Evolutionary conservation across 2,888 invertebrate species (phyloP).

Genomic region (Limenitis camilla): DNA sequence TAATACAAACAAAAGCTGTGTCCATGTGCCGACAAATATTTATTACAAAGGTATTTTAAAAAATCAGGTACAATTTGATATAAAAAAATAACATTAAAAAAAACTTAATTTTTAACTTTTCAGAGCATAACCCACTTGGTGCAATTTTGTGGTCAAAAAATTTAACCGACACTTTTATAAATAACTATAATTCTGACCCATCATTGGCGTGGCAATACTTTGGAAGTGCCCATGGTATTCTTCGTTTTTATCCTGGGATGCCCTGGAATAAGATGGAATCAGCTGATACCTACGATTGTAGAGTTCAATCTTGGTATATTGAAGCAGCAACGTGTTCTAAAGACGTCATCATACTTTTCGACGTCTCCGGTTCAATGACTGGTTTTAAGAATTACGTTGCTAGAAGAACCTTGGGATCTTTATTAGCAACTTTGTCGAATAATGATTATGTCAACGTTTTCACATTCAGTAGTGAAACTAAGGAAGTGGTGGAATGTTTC

Average conservation of each 20-base stretch:
- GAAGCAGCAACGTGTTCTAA: slow-evolving; percentile 98
- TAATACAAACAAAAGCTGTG: slow-evolving; percentile 86
- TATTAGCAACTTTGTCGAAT: slow-evolving; percentile 96
- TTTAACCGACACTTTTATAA: slow-evolving; percentile 86
- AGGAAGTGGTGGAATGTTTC: slow-evolving; percentile 89
- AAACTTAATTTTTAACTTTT: slow-evolving; percentile 27
- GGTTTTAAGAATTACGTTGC: slow-evolving; percentile 86
- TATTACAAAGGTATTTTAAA: slow-evolving; percentile 80
- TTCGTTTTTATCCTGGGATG: slow-evolving; percentile 92
- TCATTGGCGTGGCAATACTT: slow-evolving; percentile 98
- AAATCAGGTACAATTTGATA: background rate
- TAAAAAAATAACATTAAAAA: background rate
- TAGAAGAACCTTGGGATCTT: slow-evolving; percentile 87
- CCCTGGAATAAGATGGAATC: slow-evolving; percentile 72
- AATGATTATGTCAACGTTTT: slow-evolving; percentile 98
- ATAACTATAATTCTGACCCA: slow-evolving; percentile 91
- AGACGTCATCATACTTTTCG: slow-evolving; percentile 95
- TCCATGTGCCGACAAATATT: slow-evolving; percentile 96
- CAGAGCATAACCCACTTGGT: slow-evolving; percentile 52
- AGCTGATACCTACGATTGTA: slow-evolving; percentile 91
- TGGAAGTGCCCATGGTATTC: slow-evolving; percentile 93
- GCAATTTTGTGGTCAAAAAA: slow-evolving; percentile 91
- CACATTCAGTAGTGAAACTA: slow-evolving; percentile 82
- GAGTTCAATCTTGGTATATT: slow-evolving; percentile 95
- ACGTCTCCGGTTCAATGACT: slow-evolving; percentile 97